Conservation (phyloP, 2,888 invertebrate species). For the Lithophane ornitopus region DNA sequence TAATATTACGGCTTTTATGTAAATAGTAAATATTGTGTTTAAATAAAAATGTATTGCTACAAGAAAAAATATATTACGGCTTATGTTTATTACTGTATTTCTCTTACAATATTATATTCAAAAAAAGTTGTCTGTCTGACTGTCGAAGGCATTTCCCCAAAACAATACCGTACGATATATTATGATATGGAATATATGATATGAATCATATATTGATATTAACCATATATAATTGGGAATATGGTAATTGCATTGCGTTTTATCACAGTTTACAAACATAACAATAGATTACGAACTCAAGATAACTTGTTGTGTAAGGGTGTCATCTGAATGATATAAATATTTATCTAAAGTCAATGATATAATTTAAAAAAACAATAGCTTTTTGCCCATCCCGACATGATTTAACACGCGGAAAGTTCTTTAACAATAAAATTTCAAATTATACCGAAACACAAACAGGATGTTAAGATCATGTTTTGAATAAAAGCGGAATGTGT, state of each 20-base stretch:
- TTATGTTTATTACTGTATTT: neutral
- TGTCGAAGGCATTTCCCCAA: neutral
- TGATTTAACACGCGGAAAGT: neutral
- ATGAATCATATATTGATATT: no score
- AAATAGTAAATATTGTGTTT: no score
- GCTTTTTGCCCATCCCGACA: neutral
- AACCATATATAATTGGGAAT: neutral
- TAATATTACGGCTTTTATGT: neutral
- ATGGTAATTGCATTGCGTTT: neutral
- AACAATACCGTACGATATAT: neutral
- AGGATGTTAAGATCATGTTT: slow-evolving; percentile 22
- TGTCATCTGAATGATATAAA: slow-evolving; percentile 9
- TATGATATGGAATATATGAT: no score
- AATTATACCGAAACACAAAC: slow-evolving; percentile 10
- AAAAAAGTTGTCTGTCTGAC: no score
- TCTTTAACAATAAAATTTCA: no score
- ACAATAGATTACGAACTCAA: slow-evolving; percentile 16
- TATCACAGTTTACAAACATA: slow-evolving; percentile 9
- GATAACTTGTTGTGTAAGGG: neutral
- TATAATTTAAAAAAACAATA: slow-evolving; percentile 8
- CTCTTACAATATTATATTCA: no score
- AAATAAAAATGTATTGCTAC: no score
- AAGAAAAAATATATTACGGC: neutral
- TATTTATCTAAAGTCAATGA: slow-evolving; percentile 5
- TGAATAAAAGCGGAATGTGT: slow-evolving; percentile 15